Conservation (phyloP, 2,113 vertebrate species). For the Zosterops pallidus region DNA sequence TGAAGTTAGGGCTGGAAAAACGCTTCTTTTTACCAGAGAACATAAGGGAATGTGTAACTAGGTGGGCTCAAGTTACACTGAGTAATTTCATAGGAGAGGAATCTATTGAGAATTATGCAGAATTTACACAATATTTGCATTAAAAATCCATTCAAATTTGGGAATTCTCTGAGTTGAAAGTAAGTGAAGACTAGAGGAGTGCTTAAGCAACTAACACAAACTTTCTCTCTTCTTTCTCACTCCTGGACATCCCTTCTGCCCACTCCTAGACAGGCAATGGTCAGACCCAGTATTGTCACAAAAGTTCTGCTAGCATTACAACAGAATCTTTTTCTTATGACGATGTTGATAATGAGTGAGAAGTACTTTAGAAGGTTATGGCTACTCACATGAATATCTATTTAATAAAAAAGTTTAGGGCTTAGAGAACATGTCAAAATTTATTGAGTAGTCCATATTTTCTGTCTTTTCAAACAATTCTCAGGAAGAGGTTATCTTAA, state of each 20-base stretch:
- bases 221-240: background rate
- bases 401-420: background rate
- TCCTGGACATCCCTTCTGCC: background rate
- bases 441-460: background rate
- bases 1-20: background rate
- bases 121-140: background rate
- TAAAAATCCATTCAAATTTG: background rate
- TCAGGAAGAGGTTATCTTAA: background rate
- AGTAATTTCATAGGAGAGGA: background rate
- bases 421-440: background rate
- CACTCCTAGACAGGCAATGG: background rate
- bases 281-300: accelerated
- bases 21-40: background rate
- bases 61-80: background rate
- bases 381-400: background rate
- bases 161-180: background rate
- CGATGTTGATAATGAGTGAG: background rate
- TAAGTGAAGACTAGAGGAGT: background rate
- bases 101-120: background rate
- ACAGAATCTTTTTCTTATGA: background rate
- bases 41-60: background rate
- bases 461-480: background rate
- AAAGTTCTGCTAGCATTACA: background rate
- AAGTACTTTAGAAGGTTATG: background rate
- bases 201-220: background rate